Evolutionary conservation across 2,113 vertebrate genomes (phyloP).

Genomic region (Nanorana parkeri): DNA sequence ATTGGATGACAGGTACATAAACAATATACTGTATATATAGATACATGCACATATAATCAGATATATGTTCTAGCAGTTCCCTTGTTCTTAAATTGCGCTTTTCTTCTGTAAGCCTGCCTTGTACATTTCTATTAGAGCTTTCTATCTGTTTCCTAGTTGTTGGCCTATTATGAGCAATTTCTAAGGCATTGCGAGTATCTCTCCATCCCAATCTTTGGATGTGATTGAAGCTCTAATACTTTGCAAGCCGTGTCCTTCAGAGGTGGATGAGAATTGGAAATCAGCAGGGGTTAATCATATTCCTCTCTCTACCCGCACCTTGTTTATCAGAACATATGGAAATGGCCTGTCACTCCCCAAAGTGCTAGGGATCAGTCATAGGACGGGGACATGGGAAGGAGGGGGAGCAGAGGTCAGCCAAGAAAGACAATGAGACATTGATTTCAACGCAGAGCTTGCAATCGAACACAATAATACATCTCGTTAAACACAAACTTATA

Average conservation of each 20-base stretch:
- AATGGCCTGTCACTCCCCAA: conserved; percentile 57
- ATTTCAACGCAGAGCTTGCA: conserved; percentile 53
- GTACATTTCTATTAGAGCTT: conserved; percentile 51
- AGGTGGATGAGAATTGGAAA: conserved; percentile 59
- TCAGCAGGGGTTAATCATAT: conserved; percentile 59
- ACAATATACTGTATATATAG: not conserved
- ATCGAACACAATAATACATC: conserved; percentile 41
- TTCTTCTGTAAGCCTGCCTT: not conserved
- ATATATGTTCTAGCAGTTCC: not conserved
- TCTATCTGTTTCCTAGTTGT: conserved; percentile 51
- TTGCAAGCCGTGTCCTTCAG: conserved; percentile 57
- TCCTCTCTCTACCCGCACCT: conserved; percentile 56
- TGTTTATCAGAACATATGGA: conserved; percentile 59
- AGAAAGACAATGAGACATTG: conserved; percentile 55
- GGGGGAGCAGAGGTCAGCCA: conserved; percentile 49
- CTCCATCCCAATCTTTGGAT: conserved; percentile 51
- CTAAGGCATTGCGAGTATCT: conserved; percentile 49
- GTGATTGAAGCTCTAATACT: conserved; percentile 57
- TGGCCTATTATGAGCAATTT: conserved; percentile 55
- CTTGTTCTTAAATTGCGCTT: conserved; percentile 12
- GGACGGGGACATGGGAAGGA: conserved; percentile 39
- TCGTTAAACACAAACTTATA: not conserved
- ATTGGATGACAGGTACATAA: no score
- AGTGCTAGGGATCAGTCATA: conserved; percentile 57
- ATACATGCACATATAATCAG: conserved; percentile 1